Conservation (phyloP, 2,888 invertebrate genomes). For the Capitulum mitella region DNA sequence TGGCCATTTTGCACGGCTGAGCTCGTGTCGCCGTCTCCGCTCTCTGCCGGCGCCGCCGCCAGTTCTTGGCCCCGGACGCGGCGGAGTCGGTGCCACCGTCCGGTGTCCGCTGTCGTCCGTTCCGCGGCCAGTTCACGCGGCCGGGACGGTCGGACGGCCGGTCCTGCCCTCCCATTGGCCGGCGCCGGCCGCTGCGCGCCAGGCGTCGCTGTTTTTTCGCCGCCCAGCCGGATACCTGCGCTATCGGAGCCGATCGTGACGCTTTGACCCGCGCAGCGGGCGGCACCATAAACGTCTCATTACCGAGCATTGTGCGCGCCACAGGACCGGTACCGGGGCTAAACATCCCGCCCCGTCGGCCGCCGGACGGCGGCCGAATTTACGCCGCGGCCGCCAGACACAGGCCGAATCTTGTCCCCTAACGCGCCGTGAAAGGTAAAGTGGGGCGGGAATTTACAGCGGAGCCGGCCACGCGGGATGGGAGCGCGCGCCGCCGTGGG, state of each 20-base stretch:
- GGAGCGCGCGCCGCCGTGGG: not conserved
- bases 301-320: slow-evolving; percentile 7
- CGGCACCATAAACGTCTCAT: slow-evolving; percentile 21
- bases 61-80: no score
- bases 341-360: not conserved
- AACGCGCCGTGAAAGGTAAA: slow-evolving; percentile 6
- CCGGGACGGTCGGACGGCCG: no score
- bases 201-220: not conserved
- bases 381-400: not conserved
- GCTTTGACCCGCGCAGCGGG: slow-evolving; percentile 22
- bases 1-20: no score
- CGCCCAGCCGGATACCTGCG: not conserved
- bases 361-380: not conserved
- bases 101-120: no score
- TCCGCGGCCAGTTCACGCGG: no score
- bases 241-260: not conserved
- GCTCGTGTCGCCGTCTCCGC: no score
- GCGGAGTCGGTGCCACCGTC: no score
- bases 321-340: not conserved
- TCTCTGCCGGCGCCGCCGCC: no score
- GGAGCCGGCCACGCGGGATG: not conserved
- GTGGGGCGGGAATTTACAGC: slow-evolving; percentile 1
- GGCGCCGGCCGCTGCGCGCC: no score
- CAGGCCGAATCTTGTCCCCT: not conserved
- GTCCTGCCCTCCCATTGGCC: no score